These are phyloP conservation scores for Acanthosoma haemorrhoidale DNA, from an alignment of 2,888 invertebrate species.

Conservation along the genomic window DNA sequence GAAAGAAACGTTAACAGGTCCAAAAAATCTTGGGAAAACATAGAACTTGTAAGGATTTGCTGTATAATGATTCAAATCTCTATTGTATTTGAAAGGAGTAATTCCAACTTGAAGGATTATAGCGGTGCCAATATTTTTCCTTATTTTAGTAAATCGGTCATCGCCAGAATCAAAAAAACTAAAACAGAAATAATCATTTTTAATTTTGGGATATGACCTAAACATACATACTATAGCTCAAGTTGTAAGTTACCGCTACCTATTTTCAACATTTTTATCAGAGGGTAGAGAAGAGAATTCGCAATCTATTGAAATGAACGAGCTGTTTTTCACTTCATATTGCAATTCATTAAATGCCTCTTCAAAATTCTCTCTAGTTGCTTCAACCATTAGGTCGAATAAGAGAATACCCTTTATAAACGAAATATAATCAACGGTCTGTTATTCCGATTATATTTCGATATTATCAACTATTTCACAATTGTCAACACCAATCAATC, in stretches of 20 bases:
- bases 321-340: conserved; percentile 53
- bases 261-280: conserved; percentile 48
- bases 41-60: conserved; percentile 64
- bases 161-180: conserved; percentile 57
- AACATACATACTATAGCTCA: too few species aligned
- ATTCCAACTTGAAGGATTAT: conserved; percentile 65
- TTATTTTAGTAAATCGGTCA: conserved; percentile 54
- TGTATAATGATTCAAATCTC: conserved; percentile 55
- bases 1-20: conserved; percentile 56
- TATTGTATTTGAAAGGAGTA: conserved; percentile 57
- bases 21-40: conserved; percentile 59
- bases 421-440: too few species aligned
- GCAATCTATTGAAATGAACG: conserved; percentile 63
- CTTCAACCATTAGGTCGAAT: conserved; percentile 63
- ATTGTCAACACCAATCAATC: too few species aligned
- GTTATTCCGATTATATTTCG: too few species aligned
- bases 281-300: conserved; percentile 62
- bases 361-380: conserved; percentile 58
- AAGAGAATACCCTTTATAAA: too few species aligned
- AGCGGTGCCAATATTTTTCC: conserved; percentile 50
- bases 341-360: conserved; percentile 54
- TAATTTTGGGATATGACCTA: too few species aligned
- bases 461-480: too few species aligned
- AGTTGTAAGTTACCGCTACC: neutral
- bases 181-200: conserved; percentile 43